phyloP scores from a whole-genome alignment of 2,113 vertebrate species.

The Podiceps cristatus region DNA sequence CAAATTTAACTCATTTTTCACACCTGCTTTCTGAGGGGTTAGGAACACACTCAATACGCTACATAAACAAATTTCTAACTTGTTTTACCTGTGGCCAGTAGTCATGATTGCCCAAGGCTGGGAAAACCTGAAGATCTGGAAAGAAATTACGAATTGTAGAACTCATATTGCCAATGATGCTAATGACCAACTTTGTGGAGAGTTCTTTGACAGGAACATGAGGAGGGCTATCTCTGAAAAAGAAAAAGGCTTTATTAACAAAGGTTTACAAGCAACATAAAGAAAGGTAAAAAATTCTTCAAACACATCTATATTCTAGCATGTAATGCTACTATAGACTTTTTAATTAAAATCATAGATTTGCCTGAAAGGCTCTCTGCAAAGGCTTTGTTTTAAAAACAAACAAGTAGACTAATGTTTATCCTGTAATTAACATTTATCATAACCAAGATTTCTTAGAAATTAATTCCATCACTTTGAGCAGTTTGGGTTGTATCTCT shows the following conservation, averaged over 20 bases:
- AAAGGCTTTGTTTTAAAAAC: background rate
- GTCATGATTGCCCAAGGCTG: constrained; percentile 95
- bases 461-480: background rate
- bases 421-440: background rate
- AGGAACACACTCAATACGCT: background rate
- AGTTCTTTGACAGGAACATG: constrained; percentile 88
- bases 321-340: background rate
- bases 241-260: background rate
- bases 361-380: background rate
- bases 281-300: background rate
- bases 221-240: constrained; percentile 91
- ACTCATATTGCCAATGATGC: constrained; percentile 90
- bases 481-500: background rate
- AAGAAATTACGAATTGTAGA: constrained; percentile 83
- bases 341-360: background rate
- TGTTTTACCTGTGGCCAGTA: constrained; percentile 95
- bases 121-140: constrained; percentile 88
- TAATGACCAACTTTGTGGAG: constrained; percentile 89
- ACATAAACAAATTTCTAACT: background rate
- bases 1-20: background rate
- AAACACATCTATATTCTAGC: background rate
- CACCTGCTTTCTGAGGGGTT: background rate
- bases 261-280: background rate
- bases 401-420: background rate
- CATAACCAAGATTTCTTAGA: background rate